These are phyloP conservation scores for Fregetta grallaria DNA, from an alignment of 2,113 vertebrate species.

Conservation along the genomic window DNA sequence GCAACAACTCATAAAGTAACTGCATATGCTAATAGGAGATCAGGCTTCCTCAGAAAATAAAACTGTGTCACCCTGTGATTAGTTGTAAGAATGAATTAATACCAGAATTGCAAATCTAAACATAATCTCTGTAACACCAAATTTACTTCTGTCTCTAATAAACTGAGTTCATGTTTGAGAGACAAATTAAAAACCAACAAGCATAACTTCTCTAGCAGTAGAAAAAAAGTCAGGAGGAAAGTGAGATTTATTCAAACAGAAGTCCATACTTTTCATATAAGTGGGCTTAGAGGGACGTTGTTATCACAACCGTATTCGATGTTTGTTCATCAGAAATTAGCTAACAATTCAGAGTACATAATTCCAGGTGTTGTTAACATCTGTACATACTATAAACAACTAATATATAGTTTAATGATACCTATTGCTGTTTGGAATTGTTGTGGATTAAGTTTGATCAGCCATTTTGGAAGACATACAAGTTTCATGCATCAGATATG, in stretches of 20 bases:
- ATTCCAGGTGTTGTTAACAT: not conserved
- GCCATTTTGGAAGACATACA: not conserved
- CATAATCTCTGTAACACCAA: slow-evolving; percentile 26
- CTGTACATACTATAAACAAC: not conserved
- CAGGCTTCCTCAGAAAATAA: slow-evolving; percentile 31
- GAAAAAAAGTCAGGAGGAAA: not conserved
- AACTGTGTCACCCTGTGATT: slow-evolving; percentile 28
- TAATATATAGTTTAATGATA: not conserved
- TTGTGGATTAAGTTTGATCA: not conserved
- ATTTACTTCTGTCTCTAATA: slow-evolving; percentile 27
- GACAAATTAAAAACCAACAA: not conserved
- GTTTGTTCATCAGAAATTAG: not conserved
- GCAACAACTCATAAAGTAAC: slow-evolving; percentile 1
- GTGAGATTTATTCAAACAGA: slow-evolving; percentile 2
- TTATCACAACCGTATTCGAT: not conserved
- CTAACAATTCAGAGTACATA: not conserved
- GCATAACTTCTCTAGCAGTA: not conserved
- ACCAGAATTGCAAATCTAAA: not conserved
- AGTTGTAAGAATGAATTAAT: slow-evolving; percentile 42
- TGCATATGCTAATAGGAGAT: slow-evolving; percentile 51
- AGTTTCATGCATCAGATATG: not conserved
- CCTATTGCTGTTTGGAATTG: not conserved
- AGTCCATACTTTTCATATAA: not conserved
- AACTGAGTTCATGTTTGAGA: not conserved
- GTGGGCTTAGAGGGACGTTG: not conserved